phyloP scores from a whole-genome alignment of 2,797 vertebrate species.

The Sciaenops ocellatus region DNA sequence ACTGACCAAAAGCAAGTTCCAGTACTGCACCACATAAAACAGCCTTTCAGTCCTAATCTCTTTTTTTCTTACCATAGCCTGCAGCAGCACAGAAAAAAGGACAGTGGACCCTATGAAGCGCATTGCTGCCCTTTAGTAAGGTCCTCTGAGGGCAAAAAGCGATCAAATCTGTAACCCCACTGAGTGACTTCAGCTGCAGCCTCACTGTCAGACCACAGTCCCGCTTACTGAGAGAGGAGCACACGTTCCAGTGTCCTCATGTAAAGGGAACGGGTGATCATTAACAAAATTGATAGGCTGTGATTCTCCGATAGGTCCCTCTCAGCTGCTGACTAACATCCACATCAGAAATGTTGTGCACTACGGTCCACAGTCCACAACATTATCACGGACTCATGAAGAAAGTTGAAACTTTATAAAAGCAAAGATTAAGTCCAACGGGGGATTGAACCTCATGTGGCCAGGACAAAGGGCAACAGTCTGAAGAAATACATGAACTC shows the following conservation, averaged over 20 bases:
- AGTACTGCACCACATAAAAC: not conserved
- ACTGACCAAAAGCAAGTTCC: not conserved
- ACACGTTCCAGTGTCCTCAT: conserved; percentile 11
- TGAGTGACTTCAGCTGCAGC: conserved; percentile 15
- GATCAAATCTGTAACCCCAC: conserved; percentile 31
- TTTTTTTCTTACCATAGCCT: conserved; percentile 79
- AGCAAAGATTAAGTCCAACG: conserved; percentile 6
- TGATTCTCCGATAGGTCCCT: conserved; percentile 43
- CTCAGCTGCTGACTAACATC: conserved; percentile 63
- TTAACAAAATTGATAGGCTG: conserved; percentile 62
- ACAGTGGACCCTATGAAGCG: conserved; percentile 75
- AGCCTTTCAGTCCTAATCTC: not conserved
- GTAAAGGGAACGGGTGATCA: conserved; percentile 54
- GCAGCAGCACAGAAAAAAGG: conserved; percentile 82
- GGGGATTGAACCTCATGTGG: conserved; percentile 20
- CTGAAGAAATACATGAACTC: conserved; percentile 39
- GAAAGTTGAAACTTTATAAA: conserved; percentile 23
- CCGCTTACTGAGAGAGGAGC: conserved; percentile 13
- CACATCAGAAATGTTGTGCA: conserved; percentile 17
- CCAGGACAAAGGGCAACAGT: conserved; percentile 58
- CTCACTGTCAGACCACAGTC: conserved; percentile 12
- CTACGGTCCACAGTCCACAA: conserved; percentile 69
- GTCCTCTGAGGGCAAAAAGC: conserved; percentile 57
- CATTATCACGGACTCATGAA: conserved; percentile 1
- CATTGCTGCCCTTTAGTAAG: conserved; percentile 80